phyloP scores from a whole-genome alignment of 2,113 vertebrate genomes.

The Sisor rabdophorus region DNA sequence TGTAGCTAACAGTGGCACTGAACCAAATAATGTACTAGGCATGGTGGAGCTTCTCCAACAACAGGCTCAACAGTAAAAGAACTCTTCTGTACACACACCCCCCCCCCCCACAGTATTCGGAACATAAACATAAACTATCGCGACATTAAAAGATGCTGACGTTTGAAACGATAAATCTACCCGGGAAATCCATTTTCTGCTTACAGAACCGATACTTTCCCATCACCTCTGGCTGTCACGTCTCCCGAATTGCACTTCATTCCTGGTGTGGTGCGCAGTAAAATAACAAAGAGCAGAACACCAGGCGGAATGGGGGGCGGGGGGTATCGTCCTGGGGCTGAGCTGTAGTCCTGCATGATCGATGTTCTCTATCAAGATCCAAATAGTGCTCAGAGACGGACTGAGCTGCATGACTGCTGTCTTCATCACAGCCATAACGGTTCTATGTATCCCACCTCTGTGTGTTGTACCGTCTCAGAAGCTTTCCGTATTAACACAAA shows the following conservation, averaged over 20 bases:
- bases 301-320: background rate
- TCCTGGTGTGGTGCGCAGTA: background rate
- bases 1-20: background rate
- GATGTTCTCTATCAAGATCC: background rate
- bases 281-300: conserved; percentile 27
- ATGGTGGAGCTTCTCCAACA: background rate
- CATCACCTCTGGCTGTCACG: conserved; percentile 5
- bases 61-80: background rate
- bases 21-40: background rate
- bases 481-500: conserved; percentile 47
- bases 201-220: conserved; percentile 11
- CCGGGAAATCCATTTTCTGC: background rate
- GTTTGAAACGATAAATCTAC: background rate
- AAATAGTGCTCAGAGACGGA: conserved; percentile 22
- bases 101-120: conserved; percentile 11
- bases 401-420: conserved; percentile 26
- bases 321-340: background rate
- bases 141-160: background rate
- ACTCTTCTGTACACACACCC: conserved; percentile 1
- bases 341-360: conserved; percentile 26
- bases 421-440: conserved; percentile 18
- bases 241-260: conserved; percentile 11
- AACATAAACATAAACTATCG: conserved; percentile 13
- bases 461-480: conserved; percentile 6
- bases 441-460: conserved; percentile 7